Evolutionary conservation across 2,797 vertebrate genomes (phyloP).

Genomic region (Sphenodon punctatus): DNA sequence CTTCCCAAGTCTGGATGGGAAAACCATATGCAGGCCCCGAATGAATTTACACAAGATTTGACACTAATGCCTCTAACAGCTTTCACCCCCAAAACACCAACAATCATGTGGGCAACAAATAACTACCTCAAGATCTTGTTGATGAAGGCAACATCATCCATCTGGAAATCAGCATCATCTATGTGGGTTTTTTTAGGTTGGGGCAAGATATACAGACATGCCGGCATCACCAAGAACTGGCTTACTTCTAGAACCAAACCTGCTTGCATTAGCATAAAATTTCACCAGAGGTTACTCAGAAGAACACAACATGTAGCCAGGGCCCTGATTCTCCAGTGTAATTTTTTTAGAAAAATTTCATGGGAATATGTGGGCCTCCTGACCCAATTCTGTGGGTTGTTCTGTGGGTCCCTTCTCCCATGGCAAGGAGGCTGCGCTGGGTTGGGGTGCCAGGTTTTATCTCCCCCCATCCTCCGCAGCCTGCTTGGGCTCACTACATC

Average conservation of each 20-base stretch:
- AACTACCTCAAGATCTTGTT: not conserved
- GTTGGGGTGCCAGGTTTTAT: too few species aligned
- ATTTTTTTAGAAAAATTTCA: too few species aligned
- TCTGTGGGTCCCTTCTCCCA: too few species aligned
- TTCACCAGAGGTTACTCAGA: not conserved
- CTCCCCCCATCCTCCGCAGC: too few species aligned
- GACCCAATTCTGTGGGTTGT: too few species aligned
- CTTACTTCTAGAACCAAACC: not conserved
- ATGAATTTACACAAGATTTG: not conserved
- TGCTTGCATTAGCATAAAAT: too few species aligned
- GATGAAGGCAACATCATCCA: not conserved
- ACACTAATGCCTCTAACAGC: not conserved
- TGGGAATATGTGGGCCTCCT: too few species aligned
- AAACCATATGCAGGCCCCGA: not conserved
- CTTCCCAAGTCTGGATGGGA: not conserved
- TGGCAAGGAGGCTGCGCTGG: too few species aligned
- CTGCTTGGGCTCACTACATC: too few species aligned
- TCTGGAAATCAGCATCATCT: not conserved
- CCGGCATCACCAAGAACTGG: not conserved
- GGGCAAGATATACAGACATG: not conserved
- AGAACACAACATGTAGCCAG: not conserved
- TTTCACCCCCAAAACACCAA: not conserved
- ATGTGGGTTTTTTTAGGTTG: not conserved
- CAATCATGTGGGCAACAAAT: not conserved
- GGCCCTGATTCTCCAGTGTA: too few species aligned